Conservation (phyloP, 1,140 invertebrate genomes). For the Lanistes nyassanus region DNA sequence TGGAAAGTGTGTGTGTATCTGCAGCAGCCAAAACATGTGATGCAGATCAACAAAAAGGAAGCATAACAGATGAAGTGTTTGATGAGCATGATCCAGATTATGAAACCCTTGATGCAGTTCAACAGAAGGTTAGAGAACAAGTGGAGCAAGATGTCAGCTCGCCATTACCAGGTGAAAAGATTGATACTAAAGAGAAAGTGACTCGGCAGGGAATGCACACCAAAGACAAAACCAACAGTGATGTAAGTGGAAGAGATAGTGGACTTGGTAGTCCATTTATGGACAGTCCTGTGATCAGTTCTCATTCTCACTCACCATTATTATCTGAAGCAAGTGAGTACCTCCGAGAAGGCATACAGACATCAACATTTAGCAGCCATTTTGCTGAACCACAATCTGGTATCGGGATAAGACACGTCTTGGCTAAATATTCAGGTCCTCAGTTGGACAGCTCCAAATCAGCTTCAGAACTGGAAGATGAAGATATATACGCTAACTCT, state of each 20-base stretch:
- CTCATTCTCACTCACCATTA: no score
- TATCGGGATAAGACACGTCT: no score
- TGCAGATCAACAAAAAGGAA: neutral
- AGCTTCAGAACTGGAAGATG: constrained; percentile 22
- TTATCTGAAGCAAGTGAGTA: no score
- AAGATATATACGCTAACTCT: constrained; percentile 41
- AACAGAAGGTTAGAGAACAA: constrained; percentile 33
- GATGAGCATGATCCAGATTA: constrained; percentile 46
- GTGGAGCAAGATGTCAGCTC: neutral
- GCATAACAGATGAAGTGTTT: constrained; percentile 14
- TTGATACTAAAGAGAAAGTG: neutral
- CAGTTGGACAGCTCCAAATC: constrained; percentile 15
- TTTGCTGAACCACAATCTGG: no score
- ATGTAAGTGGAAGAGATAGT: constrained; percentile 32
- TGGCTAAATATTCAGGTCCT: neutral
- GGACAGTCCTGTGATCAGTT: constrained; percentile 23
- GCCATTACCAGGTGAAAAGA: neutral
- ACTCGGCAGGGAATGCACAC: neutral
- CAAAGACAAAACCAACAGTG: constrained; percentile 13
- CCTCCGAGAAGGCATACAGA: no score
- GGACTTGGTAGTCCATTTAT: constrained; percentile 33
- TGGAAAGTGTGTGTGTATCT: neutral
- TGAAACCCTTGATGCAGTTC: constrained; percentile 47
- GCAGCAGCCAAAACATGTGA: neutral
- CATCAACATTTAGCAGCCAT: no score